Base-by-base conservation (phyloP, 2,888 invertebrate genomes). In the Drosophila merina region DNA sequence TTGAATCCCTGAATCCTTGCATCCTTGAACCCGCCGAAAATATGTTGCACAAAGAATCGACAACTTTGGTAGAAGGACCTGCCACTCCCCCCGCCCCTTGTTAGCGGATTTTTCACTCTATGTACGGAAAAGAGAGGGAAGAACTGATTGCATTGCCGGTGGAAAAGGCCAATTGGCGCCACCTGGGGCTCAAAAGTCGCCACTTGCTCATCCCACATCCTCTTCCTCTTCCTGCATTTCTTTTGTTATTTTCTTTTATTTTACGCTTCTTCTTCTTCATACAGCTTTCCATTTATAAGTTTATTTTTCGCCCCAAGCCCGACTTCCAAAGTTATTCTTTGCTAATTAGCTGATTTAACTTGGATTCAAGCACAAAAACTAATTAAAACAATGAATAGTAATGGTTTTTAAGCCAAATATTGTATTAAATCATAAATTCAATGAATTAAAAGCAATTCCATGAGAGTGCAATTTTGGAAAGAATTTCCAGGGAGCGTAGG, bases 161-260 rank as follows among this genome's bases (percentile, higher is more conserved):
- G 62, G 56, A 38, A 14, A 33, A 47, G 56, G 36, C 56, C 58
- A 45, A 58, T 55, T 58, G 58, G 33, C 55, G 30, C 44, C 52
- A 33, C 57, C 57, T 42, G 30, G 8, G 38, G 49, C 40, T 40
- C 30, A 8, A 20, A 28, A 62, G 42, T 44, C 50, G 62, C 50
- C 33, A 36, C 26, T 26, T 20, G 20, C 44, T 12, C 33, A 36
- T 14, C 36, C 44, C 14, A 33, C 10, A 5, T 40, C 25, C 26
- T 26, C 14, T 14, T 14, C n/a, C 45, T 36, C 5, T 12, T 42
- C 12, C 42, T 56, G 33, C 12, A 45, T 12, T 10, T 47, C 38
- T 14, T 14, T n/a, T 14, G 4, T 12, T 12, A 12, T 12, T 33
- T 33, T n/a, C 33, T 33, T n/a, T 10, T 4, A 33, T n/a, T 33